Base-by-base conservation (phyloP, 2,797 vertebrate genomes). In the Gastrophryne carolinensis region DNA sequence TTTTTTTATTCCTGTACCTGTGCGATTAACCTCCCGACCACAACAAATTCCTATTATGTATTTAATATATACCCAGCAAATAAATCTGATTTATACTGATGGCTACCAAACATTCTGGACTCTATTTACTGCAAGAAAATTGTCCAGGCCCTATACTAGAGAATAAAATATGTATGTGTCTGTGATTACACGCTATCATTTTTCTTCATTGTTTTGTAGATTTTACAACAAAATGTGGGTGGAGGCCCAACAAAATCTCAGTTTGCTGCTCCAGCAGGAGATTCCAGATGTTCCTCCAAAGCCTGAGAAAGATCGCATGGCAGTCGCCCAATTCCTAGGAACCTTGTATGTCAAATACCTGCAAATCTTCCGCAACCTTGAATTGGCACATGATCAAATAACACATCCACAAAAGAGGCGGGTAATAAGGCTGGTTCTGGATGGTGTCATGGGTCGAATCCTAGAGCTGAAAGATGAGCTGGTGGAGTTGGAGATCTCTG, bases 381-480 rank as follows among this genome's bases (percentile, higher is more conserved):
- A 93, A 80, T 73, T 15, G 0, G 82, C 87, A 34, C 89, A 95
- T 0, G 87, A 91, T 73, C 88, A 90, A 44, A 86, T 93, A 0
- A 13, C 90, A 53, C 92, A 95, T 41, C 86, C 78, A 0, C 93
- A 95, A 84, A 95, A 94, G 56, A 88, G 86, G 1, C 57, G 73
- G 0, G 81, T 86, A 2, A 88, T 94, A 41, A 89, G 82, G 2
- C 84, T 81, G 0, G 72, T 89, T 2, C 86, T 95, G 47, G 93
- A 94, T 0, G 90, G 87, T 0, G 91, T 93, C 62, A 95, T 94
- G 56, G 94, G 94, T 0, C 88, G 94, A 2, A 57, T 95, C 64
- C 82, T 95, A 82, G 94, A 95, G 79, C 73, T 95, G 26, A 95
- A 95, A 82, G 90, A 86, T 0, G 92, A 94, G 72, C 92, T 95